A percentile compares a stretch with the other conserved stretches of the same genome.
phyloP scores from a whole-genome alignment of 1,140 invertebrate species.

The Bombus turneri region DNA sequence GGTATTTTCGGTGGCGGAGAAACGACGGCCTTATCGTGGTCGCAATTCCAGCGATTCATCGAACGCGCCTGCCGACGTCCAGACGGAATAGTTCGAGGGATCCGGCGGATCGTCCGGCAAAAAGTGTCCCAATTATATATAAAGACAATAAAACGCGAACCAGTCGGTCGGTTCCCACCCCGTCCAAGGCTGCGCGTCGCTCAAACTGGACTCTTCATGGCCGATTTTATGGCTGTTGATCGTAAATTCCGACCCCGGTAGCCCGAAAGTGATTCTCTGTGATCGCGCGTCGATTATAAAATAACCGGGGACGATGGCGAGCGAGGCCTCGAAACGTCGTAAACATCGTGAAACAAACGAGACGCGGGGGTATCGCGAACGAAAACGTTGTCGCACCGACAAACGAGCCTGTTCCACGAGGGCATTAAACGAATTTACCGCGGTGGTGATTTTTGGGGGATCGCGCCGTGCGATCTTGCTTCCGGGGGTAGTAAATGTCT shows the following conservation, averaged over 20 bases:
- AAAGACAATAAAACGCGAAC: slow-evolving; percentile 78
- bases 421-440: slow-evolving; percentile 21
- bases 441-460: not conserved
- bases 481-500: not conserved
- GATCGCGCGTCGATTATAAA: slow-evolving; percentile 77
- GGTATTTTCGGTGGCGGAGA: slow-evolving; percentile 28
- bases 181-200: slow-evolving; percentile 36
- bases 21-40: slow-evolving; percentile 35
- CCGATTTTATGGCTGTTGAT: slow-evolving; percentile 78
- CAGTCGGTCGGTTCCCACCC: slow-evolving; percentile 64
- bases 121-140: slow-evolving; percentile 79
- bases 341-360: slow-evolving; percentile 36
- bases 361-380: not conserved
- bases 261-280: slow-evolving; percentile 70
- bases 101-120: slow-evolving; percentile 62
- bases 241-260: slow-evolving; percentile 77
- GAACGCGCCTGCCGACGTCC: slow-evolving; percentile 44
- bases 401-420: slow-evolving; percentile 22
- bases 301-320: slow-evolving; percentile 62
- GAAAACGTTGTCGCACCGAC: not conserved
- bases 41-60: slow-evolving; percentile 50
- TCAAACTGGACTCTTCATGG: slow-evolving; percentile 45
- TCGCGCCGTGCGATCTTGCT: not conserved
- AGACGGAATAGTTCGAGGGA: slow-evolving; percentile 62
- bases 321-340: not conserved